Evolutionary conservation across 2,888 invertebrate species (phyloP), one percentile per base, ranked within the genome.

Genomic region (Scaeva pyrastri): DNA sequence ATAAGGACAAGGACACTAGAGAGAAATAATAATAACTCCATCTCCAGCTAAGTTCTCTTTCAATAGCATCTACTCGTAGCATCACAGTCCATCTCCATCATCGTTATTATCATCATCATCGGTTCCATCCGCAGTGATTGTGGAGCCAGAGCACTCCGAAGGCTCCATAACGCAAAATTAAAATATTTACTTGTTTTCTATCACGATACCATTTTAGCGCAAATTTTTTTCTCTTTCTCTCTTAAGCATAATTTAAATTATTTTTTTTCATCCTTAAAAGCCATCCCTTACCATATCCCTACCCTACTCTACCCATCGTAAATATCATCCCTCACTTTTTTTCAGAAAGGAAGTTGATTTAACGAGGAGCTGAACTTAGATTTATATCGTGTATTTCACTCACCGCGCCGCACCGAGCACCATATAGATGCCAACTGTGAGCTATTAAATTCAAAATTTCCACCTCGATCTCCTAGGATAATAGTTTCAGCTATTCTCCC

Each of bases 141-240:
- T 39, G 14, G 1, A 21, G 39, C 60, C 21, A 2, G 7, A 60
- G 41, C 73, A 16, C 74, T 62, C 52, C 68, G 68, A 81, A 81
- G 76, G 48, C 81, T 85, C 81, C 81, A 85, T 85, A 85, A 76
- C 76, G 85, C 81, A 85, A 76, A 85, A 85, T 85, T 85, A 85
- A 85, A 81, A 85, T 85, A 85, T 85, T 85, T 85, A 85, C 85
- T 85, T 85, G 85, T 85, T 81, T 73, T 85, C 73, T 72, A 66
- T 72, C 62, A 50, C 50, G 55, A 80, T 64, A 58, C 23, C 66
- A 45, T 60, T 66, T 50, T 19, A 48, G 45, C 56, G 43, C 36
- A 56, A 43, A 72, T 19, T 21, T 19, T 39, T 36, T 36, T n/a
- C 16, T 31, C 45, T 16, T 6, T 21, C 2, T 36, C 11, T 21